Conservation (phyloP, 2,113 vertebrate genomes). For the Anoura caudifer region DNA sequence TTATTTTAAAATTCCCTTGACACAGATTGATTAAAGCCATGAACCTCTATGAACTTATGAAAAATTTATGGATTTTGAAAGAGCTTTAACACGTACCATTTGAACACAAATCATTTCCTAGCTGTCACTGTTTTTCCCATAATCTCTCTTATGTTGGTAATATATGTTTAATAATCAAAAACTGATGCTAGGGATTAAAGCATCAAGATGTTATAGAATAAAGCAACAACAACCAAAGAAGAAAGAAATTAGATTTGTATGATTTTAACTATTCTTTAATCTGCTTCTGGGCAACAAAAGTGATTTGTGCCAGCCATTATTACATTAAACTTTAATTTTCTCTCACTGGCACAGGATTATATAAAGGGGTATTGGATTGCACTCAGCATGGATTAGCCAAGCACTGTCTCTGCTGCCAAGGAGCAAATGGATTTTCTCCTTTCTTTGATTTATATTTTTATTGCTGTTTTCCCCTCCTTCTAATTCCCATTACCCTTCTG, state of each 20-base stretch:
- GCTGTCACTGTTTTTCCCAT: constrained; percentile 67
- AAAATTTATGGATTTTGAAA: constrained; percentile 80
- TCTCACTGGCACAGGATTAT: constrained; percentile 85
- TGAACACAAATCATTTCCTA: constrained; percentile 76
- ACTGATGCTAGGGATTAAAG: constrained; percentile 79
- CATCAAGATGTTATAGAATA: constrained; percentile 80
- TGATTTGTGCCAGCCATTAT: constrained; percentile 88
- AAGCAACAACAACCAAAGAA: constrained; percentile 73
- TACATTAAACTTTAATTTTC: constrained; percentile 91
- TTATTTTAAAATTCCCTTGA: constrained; percentile 78
- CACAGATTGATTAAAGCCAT: constrained; percentile 78
- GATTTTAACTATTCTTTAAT: constrained; percentile 88
- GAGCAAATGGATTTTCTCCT: constrained; percentile 86
- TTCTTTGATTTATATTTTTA: constrained; percentile 88
- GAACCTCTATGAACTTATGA: constrained; percentile 68
- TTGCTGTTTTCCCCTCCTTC: constrained; percentile 78
- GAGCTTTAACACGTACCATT: constrained; percentile 71
- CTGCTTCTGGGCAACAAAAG: constrained; percentile 86
- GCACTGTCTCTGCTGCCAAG: constrained; percentile 83
- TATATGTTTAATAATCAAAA: constrained; percentile 82
- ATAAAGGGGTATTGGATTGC: constrained; percentile 87
- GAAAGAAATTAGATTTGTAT: constrained; percentile 83
- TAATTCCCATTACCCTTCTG: constrained; percentile 83
- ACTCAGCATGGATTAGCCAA: constrained; percentile 86
- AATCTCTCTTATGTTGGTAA: constrained; percentile 68